Conservation (phyloP, 2,888 invertebrate species). For the Prenolepis imparis region DNA sequence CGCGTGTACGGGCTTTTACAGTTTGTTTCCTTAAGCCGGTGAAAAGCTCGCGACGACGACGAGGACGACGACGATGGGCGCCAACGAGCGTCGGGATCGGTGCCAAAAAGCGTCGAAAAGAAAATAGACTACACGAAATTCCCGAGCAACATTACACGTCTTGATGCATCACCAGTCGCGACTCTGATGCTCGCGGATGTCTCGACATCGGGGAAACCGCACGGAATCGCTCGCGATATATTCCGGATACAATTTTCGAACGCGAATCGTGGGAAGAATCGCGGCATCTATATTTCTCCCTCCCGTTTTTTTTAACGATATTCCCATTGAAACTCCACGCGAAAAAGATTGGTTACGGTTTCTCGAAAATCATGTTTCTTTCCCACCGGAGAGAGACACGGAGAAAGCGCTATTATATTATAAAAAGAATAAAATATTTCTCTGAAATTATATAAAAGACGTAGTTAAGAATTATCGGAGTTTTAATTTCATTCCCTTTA, state of each 20-base stretch:
- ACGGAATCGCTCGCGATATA: conserved; percentile 5
- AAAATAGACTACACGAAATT: conserved; percentile 36
- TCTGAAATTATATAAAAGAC: too few relatives aligned
- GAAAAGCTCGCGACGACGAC: conserved; percentile 10
- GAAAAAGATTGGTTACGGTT: neutral
- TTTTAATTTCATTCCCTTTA: too few relatives aligned
- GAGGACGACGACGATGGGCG: conserved; percentile 5
- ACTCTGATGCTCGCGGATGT: conserved; percentile 15
- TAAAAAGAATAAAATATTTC: too few relatives aligned
- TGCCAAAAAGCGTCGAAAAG: conserved; percentile 47
- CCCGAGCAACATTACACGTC: neutral
- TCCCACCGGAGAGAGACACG: neutral
- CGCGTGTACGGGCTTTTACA: conserved; percentile 31
- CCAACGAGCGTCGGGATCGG: conserved; percentile 25
- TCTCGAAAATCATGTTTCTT: neutral
- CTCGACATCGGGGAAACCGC: conserved; percentile 1
- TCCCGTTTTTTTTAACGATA: neutral
- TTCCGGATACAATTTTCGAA: neutral
- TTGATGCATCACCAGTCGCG: conserved; percentile 27
- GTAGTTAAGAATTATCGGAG: too few relatives aligned
- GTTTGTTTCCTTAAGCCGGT: conserved; percentile 47
- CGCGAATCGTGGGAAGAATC: neutral
- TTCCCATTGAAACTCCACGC: neutral
- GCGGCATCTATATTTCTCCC: neutral
- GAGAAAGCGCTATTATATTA: neutral